Evolutionary conservation across 2,113 vertebrate species (phyloP).

Genomic region (Gracilinanus agilis): DNA sequence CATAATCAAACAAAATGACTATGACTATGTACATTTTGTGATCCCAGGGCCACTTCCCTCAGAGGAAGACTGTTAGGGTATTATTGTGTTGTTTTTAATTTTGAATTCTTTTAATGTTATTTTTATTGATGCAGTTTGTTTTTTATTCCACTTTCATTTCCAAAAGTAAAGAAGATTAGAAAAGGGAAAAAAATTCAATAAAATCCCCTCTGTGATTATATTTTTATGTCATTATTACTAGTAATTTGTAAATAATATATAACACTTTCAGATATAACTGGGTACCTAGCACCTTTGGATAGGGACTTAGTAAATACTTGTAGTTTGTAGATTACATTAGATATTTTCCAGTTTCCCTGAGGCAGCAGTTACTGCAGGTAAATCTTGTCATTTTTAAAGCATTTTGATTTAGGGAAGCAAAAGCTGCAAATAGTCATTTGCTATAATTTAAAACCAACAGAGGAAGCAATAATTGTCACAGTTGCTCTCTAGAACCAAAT

Average conservation of each 20-base stretch:
- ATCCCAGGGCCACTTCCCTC: too few relatives aligned
- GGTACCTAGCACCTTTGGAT: too few relatives aligned
- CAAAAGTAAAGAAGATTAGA: neutral
- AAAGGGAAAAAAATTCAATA: too few relatives aligned
- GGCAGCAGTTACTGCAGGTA: too few relatives aligned
- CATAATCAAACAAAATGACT: neutral
- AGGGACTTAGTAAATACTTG: too few relatives aligned
- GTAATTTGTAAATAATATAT: too few relatives aligned
- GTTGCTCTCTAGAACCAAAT: neutral
- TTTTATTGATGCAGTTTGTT: neutral
- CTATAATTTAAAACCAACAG: neutral
- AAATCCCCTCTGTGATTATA: neutral
- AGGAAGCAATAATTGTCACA: neutral
- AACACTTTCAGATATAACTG: too few relatives aligned
- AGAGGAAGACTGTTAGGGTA: neutral
- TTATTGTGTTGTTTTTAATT: neutral
- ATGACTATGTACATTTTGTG: neutral
- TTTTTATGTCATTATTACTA: neutral
- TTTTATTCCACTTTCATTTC: neutral
- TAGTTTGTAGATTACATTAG: too few relatives aligned
- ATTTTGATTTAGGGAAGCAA: constrained; percentile 4
- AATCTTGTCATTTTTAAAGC: constrained; percentile 33
- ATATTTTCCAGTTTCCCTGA: too few relatives aligned
- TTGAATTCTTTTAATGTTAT: too few relatives aligned
- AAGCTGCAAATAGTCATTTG: neutral